phyloP scores from a whole-genome alignment of 1,140 invertebrate genomes.

The Probaryconus sp. region DNA sequence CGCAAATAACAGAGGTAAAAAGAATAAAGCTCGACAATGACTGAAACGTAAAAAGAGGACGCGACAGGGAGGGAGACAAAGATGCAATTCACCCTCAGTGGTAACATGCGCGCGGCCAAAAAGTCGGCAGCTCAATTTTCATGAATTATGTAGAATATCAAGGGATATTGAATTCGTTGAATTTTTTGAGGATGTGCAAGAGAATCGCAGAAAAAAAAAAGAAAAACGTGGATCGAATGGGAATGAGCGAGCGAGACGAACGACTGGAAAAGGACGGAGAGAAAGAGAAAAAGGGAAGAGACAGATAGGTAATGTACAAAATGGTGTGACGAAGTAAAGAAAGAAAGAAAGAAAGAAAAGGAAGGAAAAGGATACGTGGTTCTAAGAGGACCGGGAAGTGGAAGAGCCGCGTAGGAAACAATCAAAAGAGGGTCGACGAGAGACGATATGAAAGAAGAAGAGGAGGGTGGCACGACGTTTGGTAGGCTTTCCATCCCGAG shows the following conservation, averaged over 20 bases:
- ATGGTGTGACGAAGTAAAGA: conserved; percentile 42
- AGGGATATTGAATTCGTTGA: conserved; percentile 74
- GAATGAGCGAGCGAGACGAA: conserved; percentile 28
- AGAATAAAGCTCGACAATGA: conserved; percentile 20
- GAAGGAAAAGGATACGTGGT: conserved; percentile 44
- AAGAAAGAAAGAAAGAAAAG: conserved; percentile 33
- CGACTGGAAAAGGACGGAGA: too few species aligned
- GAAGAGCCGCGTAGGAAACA: conserved; percentile 73
- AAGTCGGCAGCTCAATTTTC: conserved; percentile 72
- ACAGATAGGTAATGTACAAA: conserved; percentile 31
- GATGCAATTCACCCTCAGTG: conserved; percentile 24
- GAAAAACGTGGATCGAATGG: conserved; percentile 29
- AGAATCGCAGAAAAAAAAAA: conserved; percentile 37
- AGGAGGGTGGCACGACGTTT: conserved; percentile 67
- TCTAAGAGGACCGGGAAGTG: conserved; percentile 59
- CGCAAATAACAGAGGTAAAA: conserved; percentile 11
- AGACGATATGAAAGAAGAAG: conserved; percentile 62
- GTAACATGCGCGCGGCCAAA: conserved; percentile 58
- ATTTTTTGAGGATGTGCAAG: conserved; percentile 68
- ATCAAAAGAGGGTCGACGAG: conserved; percentile 69
- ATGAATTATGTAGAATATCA: conserved; percentile 76
- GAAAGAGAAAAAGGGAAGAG: conserved; percentile 32
- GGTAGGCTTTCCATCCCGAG: conserved; percentile 72
- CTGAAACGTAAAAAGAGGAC: conserved; percentile 45
- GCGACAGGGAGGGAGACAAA: conserved; percentile 16